These are phyloP conservation scores for Bombylius major DNA, from an alignment of 2,888 invertebrate genomes.

Conservation along the genomic window DNA sequence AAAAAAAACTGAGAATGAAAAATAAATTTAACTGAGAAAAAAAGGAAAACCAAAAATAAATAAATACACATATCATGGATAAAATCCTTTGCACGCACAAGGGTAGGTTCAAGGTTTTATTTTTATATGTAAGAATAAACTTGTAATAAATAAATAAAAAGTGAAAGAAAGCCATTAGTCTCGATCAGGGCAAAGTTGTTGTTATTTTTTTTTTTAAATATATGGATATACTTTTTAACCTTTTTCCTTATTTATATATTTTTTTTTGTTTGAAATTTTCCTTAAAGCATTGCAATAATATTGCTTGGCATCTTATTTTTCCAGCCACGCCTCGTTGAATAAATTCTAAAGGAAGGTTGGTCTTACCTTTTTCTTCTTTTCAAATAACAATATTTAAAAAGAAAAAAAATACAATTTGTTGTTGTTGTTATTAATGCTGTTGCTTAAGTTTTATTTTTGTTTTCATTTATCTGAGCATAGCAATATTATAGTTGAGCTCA, in stretches of 20 bases:
- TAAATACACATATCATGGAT: too few species aligned
- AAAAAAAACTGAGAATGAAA: too few species aligned
- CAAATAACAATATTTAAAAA: neutral
- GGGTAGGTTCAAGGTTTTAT: too few species aligned
- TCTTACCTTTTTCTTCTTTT: slow-evolving; percentile 2
- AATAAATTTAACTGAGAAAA: too few species aligned
- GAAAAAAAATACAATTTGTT: slow-evolving; percentile 5
- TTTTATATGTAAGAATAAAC: neutral
- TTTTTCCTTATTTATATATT: neutral
- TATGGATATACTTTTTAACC: neutral
- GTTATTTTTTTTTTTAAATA: neutral
- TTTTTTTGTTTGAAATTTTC: neutral
- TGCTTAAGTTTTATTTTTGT: neutral
- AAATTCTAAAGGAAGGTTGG: slow-evolving; percentile 7
- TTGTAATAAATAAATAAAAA: neutral
- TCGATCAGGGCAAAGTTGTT: slow-evolving; percentile 1
- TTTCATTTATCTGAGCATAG: too few species aligned
- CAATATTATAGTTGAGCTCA: neutral
- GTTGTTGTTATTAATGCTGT: neutral
- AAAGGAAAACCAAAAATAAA: neutral
- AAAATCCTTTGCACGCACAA: neutral
- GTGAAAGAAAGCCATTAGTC: slow-evolving; percentile 1
- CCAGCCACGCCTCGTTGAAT: slow-evolving; percentile 8
- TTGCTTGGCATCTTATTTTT: neutral
- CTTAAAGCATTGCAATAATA: neutral